Evolutionary conservation across 2,113 vertebrate genomes (phyloP).

Genomic region (Malurus elegans): DNA sequence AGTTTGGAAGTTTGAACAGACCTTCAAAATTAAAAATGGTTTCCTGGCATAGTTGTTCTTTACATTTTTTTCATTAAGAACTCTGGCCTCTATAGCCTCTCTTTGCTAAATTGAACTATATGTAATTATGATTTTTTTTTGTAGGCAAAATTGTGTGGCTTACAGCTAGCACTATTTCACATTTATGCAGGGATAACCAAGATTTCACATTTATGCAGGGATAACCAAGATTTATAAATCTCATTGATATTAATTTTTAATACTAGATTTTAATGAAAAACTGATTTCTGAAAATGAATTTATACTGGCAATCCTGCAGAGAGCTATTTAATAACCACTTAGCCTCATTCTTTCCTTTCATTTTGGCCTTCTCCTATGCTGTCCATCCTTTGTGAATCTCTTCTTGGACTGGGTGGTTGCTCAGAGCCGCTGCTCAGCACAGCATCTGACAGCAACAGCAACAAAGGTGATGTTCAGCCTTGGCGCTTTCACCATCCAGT

Average conservation of each 20-base stretch:
- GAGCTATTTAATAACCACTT: neutral
- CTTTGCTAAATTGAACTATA: neutral
- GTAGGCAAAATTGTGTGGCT: neutral
- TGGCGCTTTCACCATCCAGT: neutral
- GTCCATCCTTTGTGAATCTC: neutral
- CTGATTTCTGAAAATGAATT: neutral
- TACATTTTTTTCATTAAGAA: neutral
- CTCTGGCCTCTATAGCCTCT: neutral
- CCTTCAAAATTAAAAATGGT: neutral
- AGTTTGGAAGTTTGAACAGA: neutral
- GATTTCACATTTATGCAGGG: neutral
- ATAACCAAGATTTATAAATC: neutral
- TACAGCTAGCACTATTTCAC: neutral
- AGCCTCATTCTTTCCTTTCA: neutral
- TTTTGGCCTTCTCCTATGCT: neutral
- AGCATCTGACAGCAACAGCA: rapidly evolving
- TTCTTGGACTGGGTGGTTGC: neutral
- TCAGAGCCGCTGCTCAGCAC: neutral
- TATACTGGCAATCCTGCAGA: neutral
- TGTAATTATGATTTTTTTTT: neutral
- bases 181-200: neutral
- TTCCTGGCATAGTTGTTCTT: neutral
- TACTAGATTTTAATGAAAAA: neutral
- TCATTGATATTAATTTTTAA: neutral
- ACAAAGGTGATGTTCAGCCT: neutral